Evolutionary conservation across 2,888 invertebrate species (phyloP), one percentile per base, ranked within the genome.

Genomic region (Teleiodes luculella): DNA sequence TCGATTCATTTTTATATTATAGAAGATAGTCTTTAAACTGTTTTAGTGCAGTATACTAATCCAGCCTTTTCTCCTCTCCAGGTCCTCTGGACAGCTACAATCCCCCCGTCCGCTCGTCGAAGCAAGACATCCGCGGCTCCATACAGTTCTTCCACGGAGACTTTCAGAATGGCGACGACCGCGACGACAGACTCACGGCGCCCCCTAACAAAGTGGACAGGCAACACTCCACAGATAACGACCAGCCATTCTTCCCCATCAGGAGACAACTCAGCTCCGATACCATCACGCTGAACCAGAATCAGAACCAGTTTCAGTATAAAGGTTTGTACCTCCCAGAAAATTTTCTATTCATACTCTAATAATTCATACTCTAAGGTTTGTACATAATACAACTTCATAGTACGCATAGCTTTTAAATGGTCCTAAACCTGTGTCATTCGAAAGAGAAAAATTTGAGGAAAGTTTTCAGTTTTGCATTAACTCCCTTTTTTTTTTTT

Each of bases 91-190:
- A 94, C 67, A 51, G 24, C 57, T 93, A 94, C 58, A 93, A 94
- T 52, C 90, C 93, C 33, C 93, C 94, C 0, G 91, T 94, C 1
- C 92, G 95, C 51, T 95, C 95, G 10, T 93, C 94, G 39, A 90
- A 94, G 35, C 94, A 95, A 65, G 95, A 96, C 83, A 94, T 94
- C 45, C 90, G 93, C 60, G 93, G 94, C 60, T 93, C 94, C 18
- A 86, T 94, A 58, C 93, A 93, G 72, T 81, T 94, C 66, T 92
- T 93, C 70, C 94, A 94, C 76, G 93, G 90, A 43, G 92, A 92
- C 62, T 81, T 66, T 62, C 82, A 81, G 54, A 87, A 88, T 67
- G 87, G 86, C 3, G 70, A 68, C 4, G 70, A 68, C n/a, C n/a
- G n/a, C 54, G 87, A 84, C 54, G 87, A 89, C 6, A 65, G 67